phyloP scores from a whole-genome alignment of 2,888 invertebrate genomes.

The Oscheius sp. region DNA sequence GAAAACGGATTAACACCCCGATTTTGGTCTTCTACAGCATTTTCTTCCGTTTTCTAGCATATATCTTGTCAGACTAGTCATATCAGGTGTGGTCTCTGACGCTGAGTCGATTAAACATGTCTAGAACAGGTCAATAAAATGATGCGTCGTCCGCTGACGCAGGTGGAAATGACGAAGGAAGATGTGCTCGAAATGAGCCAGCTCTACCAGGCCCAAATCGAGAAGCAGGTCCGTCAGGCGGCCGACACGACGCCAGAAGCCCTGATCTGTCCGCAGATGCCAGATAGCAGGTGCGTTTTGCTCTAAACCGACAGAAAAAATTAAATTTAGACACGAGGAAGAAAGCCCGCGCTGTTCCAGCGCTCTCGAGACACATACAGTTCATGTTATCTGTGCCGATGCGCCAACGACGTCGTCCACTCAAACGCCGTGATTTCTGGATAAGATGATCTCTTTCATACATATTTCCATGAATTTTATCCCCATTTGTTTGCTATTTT shows the following conservation, averaged over 20 bases:
- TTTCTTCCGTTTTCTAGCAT: too few species aligned
- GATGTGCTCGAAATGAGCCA: constrained; percentile 20
- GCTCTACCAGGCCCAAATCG: not conserved
- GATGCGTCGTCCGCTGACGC: constrained; percentile 25
- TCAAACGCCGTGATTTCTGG: too few species aligned
- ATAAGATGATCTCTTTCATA: too few species aligned
- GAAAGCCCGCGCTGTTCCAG: constrained; percentile 3
- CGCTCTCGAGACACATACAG: not conserved
- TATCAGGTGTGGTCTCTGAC: too few species aligned
- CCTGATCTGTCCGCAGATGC: not conserved
- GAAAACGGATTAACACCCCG: too few species aligned
- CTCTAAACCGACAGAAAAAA: not conserved
- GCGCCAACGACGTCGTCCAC: too few species aligned
- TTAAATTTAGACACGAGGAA: not conserved
- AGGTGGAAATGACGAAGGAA: constrained; percentile 11
- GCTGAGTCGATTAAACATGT: too few species aligned
- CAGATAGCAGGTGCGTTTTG: not conserved
- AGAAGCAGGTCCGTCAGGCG: not conserved
- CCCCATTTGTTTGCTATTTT: too few species aligned
- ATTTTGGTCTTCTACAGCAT: too few species aligned
- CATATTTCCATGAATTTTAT: too few species aligned
- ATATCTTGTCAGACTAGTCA: too few species aligned
- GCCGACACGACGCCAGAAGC: not conserved
- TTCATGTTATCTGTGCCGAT: too few species aligned
- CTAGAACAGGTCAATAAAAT: not conserved